Evolutionary conservation across 2,797 vertebrate genomes (phyloP), one percentile per base, ranked within the genome.

Genomic region (Phylloscopus collybita): DNA sequence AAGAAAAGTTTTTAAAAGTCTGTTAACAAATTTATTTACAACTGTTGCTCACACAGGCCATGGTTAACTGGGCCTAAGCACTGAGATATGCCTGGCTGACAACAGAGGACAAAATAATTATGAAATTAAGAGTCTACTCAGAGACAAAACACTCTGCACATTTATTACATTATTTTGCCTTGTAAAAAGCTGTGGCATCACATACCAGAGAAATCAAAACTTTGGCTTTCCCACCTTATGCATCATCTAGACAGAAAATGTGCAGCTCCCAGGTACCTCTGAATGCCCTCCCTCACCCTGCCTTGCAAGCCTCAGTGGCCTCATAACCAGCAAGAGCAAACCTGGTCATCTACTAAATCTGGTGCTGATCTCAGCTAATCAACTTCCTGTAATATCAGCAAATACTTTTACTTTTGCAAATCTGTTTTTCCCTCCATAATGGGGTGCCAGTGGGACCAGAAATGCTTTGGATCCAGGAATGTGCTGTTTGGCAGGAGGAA

Each of bases 311-410:
- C n/a, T n/a, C n/a, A n/a, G n/a, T n/a, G n/a, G n/a, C n/a, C n/a
- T n/a, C n/a, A n/a, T n/a, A n/a, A n/a, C n/a, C n/a, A n/a, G n/a
- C n/a, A n/a, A n/a, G n/a, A n/a, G n/a, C n/a, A n/a, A n/a, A n/a
- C n/a, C n/a, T n/a, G n/a, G n/a, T n/a, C n/a, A n/a, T n/a, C n/a
- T n/a, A n/a, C n/a, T n/a, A n/a, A n/a, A n/a, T n/a, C n/a, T n/a
- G n/a, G n/a, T n/a, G n/a, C n/a, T n/a, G n/a, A n/a, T n/a, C n/a
- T n/a, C n/a, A n/a, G n/a, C n/a, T n/a, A n/a, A n/a, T n/a, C n/a
- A n/a, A n/a, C n/a, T n/a, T n/a, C n/a, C 82, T 78, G 73, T 90
- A 78, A 69, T 45, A 94, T 94, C 95, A 97, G 95, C 94, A 95
- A 92, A 94, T 94, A 88, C 70, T 91, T 94, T 60, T 86, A 90